Evolutionary conservation across 1,140 invertebrate species (phyloP).

Genomic region (Penaeus chinensis): DNA sequence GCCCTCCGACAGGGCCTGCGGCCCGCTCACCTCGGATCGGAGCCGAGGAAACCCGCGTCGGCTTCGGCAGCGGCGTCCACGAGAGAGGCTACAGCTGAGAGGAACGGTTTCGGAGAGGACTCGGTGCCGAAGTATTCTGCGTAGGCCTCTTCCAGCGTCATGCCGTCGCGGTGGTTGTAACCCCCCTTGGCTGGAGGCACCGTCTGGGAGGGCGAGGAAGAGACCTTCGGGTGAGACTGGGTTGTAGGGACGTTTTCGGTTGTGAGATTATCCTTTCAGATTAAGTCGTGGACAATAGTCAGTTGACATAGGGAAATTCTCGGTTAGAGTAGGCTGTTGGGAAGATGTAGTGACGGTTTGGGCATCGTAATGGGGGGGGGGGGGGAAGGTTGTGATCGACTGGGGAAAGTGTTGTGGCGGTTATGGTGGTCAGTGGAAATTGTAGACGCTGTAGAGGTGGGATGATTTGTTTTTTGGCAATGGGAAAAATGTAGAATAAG

Average conservation of each 20-base stretch:
- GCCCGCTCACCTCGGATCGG: conserved; percentile 39
- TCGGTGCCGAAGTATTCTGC: conserved; percentile 42
- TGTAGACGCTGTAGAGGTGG: too few relatives aligned
- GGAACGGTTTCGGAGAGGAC: conserved; percentile 46
- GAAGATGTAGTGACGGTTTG: too few relatives aligned
- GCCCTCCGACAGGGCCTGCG: neutral
- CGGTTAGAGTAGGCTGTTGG: neutral
- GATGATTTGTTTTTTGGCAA: too few relatives aligned
- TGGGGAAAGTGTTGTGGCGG: neutral
- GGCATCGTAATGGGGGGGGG: neutral
- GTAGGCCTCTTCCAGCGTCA: conserved; percentile 61
- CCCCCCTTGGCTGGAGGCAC: conserved; percentile 27
- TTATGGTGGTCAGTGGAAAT: too few relatives aligned
- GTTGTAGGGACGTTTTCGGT: too few relatives aligned
- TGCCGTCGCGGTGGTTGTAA: conserved; percentile 53
- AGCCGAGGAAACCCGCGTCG: conserved; percentile 33
- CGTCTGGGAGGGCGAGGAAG: conserved; percentile 2
- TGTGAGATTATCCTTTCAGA: too few relatives aligned
- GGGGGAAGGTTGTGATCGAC: neutral
- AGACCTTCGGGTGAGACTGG: neutral
- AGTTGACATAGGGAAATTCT: too few relatives aligned
- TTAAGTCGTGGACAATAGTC: too few relatives aligned
- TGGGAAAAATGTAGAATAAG: too few relatives aligned
- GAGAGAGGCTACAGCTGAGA: conserved; percentile 33
- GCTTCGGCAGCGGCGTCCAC: conserved; percentile 48